Conservation (phyloP, 2,797 vertebrate species). For the Cottoperca gobio region DNA sequence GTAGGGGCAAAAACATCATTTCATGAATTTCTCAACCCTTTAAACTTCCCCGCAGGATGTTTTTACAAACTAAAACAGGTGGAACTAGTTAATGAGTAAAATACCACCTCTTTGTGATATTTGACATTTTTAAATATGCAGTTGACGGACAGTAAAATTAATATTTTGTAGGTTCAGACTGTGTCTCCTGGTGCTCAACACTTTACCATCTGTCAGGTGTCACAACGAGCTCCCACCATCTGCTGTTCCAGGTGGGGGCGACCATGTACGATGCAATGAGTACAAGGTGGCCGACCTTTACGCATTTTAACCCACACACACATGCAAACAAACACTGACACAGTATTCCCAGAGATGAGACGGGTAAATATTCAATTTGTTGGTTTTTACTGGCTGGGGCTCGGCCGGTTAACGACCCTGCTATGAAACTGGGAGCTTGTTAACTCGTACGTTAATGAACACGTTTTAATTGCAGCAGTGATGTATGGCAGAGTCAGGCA, state of each 20-base stretch:
- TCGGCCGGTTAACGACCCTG: conserved; percentile 25
- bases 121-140: not conserved
- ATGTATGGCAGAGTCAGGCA: conserved; percentile 14
- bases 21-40: not conserved
- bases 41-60: not conserved
- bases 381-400: not conserved
- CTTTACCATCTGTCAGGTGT: conserved; percentile 18
- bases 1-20: not conserved
- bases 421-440: conserved; percentile 39
- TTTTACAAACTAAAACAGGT: not conserved
- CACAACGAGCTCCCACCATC: conserved; percentile 12
- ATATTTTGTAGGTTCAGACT: not conserved
- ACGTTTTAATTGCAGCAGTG: conserved; percentile 41
- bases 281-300: conserved; percentile 1
- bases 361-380: not conserved
- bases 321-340: conserved; percentile 12
- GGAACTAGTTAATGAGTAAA: not conserved
- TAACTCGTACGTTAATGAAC: conserved; percentile 49
- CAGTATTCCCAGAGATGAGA: not conserved
- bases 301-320: conserved; percentile 14
- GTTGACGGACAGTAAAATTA: not conserved
- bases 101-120: not conserved
- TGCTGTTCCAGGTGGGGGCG: conserved; percentile 32
- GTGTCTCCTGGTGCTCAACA: not conserved
- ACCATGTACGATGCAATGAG: not conserved